Base-by-base conservation (phyloP, 2,113 vertebrate species). In the Xiphophorus maculatus region DNA sequence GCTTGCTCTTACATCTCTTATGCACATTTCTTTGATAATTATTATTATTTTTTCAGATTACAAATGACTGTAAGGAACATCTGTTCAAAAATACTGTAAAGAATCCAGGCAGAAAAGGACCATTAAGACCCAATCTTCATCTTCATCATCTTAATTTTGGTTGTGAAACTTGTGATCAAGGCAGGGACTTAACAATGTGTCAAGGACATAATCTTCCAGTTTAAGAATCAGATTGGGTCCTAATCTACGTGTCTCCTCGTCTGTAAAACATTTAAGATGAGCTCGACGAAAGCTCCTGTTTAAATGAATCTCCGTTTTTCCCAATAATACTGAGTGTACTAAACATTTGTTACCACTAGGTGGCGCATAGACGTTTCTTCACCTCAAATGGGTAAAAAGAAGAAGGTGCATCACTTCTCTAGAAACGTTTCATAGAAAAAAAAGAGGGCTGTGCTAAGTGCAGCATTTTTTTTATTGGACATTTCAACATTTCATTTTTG, bases 11-110 rank as follows among this genome's bases (percentile, higher is more conserved):
- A 17, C 17, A 48, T 48, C 44, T 48, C 44, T 48, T 0, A 48
- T 74, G 60, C 28, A 54, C 15, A 33, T 63, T 33, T 37, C 12
- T 48, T 28, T 42, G 13, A 27, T 72, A 22, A 69, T 48, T 95
- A 95, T 93, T 92, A 96, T 95, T 95, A 73, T 10, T 66, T 66
- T 32, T 74, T 74, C 70, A 91, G 91, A 91, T 84, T 88, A 77
- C 77, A 90, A 89, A 81, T 68, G 78, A 82, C 48, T 19, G 40
- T 66, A 40, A 32, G 70, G 63, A 30, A 3, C 29, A 84, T 32
- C 35, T 44, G 61, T 51, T 67, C 19, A 40, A 19, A 80, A 48
- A 74, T 71, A 30, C 74, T 13, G 44, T 63, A 30, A 69, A 69
- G 61, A 29, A 74, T n/a, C n/a, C 19, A 1, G 22, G 30, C 32